phyloP scores from a whole-genome alignment of 2,797 vertebrate genomes.

The Carcharodon carcharias region DNA sequence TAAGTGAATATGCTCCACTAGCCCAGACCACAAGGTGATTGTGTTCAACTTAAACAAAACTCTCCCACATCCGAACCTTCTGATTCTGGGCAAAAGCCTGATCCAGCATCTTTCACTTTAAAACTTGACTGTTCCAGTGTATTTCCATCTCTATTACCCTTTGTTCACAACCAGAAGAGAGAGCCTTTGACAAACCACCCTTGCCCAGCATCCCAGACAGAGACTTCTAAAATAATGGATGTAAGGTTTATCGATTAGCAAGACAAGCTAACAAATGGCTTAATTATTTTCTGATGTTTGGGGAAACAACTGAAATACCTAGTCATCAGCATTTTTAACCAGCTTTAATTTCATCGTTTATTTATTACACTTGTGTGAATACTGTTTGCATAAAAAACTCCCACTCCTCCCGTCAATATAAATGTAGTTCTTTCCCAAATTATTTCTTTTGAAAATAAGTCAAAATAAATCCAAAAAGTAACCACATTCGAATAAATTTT shows the following conservation, averaged over 20 bases:
- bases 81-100: not conserved
- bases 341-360: not conserved
- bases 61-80: not conserved
- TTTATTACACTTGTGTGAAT: not conserved
- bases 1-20: not conserved
- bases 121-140: not conserved
- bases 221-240: not conserved
- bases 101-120: not conserved
- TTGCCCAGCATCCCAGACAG: not conserved
- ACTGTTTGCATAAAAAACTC: not conserved
- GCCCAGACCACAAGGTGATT: not conserved
- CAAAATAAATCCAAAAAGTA: not conserved
- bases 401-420: not conserved
- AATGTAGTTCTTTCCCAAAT: not conserved
- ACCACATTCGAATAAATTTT: not conserved
- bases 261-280: not conserved
- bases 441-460: not conserved
- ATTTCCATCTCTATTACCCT: not conserved
- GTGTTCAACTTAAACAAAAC: not conserved
- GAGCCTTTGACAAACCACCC: too few relatives aligned
- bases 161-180: not conserved
- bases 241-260: not conserved
- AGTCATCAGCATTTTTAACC: not conserved
- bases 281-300: not conserved
- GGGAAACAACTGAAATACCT: not conserved